Evolutionary conservation across 1,140 invertebrate species (phyloP).

Genomic region (Philaenus spumarius): DNA sequence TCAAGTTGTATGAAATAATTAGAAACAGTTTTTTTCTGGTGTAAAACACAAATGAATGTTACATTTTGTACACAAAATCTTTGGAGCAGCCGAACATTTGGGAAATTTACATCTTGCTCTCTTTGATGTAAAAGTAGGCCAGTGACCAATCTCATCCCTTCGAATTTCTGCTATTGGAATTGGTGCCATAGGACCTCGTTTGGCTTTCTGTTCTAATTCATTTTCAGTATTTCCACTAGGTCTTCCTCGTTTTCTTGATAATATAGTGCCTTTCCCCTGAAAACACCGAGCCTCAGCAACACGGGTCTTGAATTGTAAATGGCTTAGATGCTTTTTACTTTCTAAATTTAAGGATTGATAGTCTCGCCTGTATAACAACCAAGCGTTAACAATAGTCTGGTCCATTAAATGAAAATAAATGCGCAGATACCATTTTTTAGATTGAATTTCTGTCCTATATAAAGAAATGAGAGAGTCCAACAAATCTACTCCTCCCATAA

Average conservation of each 20-base stretch:
- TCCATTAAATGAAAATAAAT: constrained; percentile 12
- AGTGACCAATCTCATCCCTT: not conserved
- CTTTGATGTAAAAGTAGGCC: not conserved
- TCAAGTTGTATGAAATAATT: too few relatives aligned
- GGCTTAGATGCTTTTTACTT: not conserved
- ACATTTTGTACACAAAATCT: not conserved
- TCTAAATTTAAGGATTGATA: not conserved
- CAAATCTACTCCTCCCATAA: not conserved
- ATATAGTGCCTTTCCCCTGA: not conserved
- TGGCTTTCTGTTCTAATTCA: not conserved
- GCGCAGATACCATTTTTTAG: not conserved
- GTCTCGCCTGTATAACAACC: constrained; percentile 7
- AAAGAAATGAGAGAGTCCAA: not conserved
- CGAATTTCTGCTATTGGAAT: not conserved
- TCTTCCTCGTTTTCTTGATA: not conserved
- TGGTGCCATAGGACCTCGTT: not conserved
- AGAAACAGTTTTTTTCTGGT: too few relatives aligned
- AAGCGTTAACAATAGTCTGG: constrained; percentile 7
- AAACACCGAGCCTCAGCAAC: not conserved
- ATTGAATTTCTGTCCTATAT: not conserved
- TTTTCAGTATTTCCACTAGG: not conserved
- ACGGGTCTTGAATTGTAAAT: not conserved
- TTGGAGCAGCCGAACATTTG: not conserved
- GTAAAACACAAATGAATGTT: not conserved
- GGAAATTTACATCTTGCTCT: not conserved